Conservation (phyloP, 2,888 invertebrate species). For the Diarsia rubi region DNA sequence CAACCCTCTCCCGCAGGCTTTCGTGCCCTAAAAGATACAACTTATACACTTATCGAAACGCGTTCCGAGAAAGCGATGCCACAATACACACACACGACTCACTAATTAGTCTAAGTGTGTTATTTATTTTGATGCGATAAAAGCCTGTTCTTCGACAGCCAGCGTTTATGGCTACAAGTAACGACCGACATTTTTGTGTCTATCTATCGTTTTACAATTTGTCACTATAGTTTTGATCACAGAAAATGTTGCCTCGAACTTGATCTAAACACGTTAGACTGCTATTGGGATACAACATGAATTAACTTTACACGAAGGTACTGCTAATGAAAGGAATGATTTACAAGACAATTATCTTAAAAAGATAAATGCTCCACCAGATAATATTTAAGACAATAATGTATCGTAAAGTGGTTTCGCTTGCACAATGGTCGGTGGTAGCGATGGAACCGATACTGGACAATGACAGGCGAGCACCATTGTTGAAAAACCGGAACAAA, state of each 20-base stretch:
- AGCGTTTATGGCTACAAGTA: slow-evolving; percentile 57
- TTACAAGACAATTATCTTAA: slow-evolving; percentile 21
- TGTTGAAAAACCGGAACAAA: slow-evolving; percentile 60
- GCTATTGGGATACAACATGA: slow-evolving; percentile 18
- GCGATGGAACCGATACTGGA: slow-evolving; percentile 62
- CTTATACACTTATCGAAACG: slow-evolving; percentile 75
- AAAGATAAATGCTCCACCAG: slow-evolving; percentile 44
- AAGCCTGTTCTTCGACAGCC: slow-evolving; percentile 60
- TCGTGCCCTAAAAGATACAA: slow-evolving; percentile 72
- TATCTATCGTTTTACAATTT: slow-evolving; percentile 42
- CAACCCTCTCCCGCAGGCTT: slow-evolving; percentile 77
- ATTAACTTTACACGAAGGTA: slow-evolving; percentile 1
- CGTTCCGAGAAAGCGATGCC: slow-evolving; percentile 77
- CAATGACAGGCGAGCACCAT: slow-evolving; percentile 57
- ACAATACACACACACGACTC: slow-evolving; percentile 69
- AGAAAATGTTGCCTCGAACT: slow-evolving; percentile 20
- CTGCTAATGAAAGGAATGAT: slow-evolving; percentile 39
- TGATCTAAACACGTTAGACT: slow-evolving; percentile 2
- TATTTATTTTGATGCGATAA: slow-evolving; percentile 77
- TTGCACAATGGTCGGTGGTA: slow-evolving; percentile 60
- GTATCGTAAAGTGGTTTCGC: slow-evolving; percentile 49
- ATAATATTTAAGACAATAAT: slow-evolving; percentile 58
- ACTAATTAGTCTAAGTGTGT: slow-evolving; percentile 81
- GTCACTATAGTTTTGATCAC: slow-evolving; percentile 22
- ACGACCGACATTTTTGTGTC: slow-evolving; percentile 44